A percentile compares a stretch with the other conserved stretches of the same genome.
phyloP scores from a whole-genome alignment of 2,888 invertebrate species.

The Sarcophaga rosellei region DNA sequence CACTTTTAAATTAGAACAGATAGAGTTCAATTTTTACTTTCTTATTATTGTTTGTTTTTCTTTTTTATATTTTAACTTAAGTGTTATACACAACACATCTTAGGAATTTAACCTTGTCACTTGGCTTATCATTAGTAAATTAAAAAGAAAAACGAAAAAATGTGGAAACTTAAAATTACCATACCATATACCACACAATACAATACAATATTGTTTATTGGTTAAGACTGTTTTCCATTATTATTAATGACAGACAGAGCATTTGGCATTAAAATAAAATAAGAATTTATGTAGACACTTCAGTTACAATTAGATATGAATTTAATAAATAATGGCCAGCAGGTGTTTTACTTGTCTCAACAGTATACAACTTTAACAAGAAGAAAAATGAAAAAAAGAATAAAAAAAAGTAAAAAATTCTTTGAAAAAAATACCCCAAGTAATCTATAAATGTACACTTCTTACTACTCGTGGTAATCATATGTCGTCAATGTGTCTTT shows the following conservation, averaged over 20 bases:
- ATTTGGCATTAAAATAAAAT: background rate
- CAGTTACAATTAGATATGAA: slow-evolving; percentile 1
- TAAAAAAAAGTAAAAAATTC: background rate
- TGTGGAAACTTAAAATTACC: too few species aligned
- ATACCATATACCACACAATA: too few species aligned
- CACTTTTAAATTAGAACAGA: too few species aligned
- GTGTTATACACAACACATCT: too few species aligned
- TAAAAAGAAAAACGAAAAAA: too few species aligned
- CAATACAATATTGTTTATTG: too few species aligned
- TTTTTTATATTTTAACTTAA: too few species aligned
- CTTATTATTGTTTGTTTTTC: too few species aligned
- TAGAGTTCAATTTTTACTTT: too few species aligned
- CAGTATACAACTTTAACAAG: background rate
- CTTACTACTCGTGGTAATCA: background rate
- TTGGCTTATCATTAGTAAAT: too few species aligned
- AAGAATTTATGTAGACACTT: background rate
- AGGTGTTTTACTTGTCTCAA: slow-evolving; percentile 49
- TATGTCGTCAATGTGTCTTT: background rate
- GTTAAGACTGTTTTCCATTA: too few species aligned
- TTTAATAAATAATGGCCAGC: slow-evolving; percentile 29
- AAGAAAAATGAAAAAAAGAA: background rate
- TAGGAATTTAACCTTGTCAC: too few species aligned
- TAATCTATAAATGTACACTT: background rate
- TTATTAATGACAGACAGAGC: background rate
- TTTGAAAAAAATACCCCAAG: background rate